Evolutionary conservation across 2,113 vertebrate species (phyloP).

Genomic region (Catharus fuscescens): DNA sequence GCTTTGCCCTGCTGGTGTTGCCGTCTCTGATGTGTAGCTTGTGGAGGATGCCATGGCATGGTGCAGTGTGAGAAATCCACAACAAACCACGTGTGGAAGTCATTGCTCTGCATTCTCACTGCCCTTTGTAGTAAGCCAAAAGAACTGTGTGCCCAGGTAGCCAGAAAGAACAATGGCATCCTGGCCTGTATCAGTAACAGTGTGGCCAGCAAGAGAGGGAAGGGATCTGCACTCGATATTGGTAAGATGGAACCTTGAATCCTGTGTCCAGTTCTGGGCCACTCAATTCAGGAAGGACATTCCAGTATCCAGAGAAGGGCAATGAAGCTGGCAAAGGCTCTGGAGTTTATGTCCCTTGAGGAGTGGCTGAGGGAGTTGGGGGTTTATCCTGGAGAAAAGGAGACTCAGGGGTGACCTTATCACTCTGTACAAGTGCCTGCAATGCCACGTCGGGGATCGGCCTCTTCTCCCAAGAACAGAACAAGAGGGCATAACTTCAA

Average conservation of each 20-base stretch:
- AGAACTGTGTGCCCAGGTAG: rapidly evolving
- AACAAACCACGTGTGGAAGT: background rate
- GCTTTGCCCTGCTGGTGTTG: background rate
- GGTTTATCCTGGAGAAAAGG: background rate
- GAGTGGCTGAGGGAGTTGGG: background rate
- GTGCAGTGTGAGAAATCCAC: background rate
- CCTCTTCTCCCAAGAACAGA: background rate
- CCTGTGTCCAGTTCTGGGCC: too few relatives aligned
- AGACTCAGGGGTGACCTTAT: background rate
- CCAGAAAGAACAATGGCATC: background rate
- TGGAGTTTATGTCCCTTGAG: background rate
- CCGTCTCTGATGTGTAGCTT: rapidly evolving
- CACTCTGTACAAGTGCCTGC: too few relatives aligned
- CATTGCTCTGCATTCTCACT: rapidly evolving
- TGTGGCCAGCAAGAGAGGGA: background rate
- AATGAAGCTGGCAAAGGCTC: background rate
- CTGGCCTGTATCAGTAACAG: background rate
- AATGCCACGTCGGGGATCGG: background rate
- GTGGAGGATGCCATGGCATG: rapidly evolving
- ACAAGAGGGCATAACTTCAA: background rate
- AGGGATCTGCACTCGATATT: too few relatives aligned
- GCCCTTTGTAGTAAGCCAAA: background rate
- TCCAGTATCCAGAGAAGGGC: background rate
- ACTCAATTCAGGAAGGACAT: background rate
- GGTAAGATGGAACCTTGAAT: background rate